Evolutionary conservation across 2,113 vertebrate genomes (phyloP), one percentile per base, ranked within the genome.

Genomic region (Calonectris borealis): DNA sequence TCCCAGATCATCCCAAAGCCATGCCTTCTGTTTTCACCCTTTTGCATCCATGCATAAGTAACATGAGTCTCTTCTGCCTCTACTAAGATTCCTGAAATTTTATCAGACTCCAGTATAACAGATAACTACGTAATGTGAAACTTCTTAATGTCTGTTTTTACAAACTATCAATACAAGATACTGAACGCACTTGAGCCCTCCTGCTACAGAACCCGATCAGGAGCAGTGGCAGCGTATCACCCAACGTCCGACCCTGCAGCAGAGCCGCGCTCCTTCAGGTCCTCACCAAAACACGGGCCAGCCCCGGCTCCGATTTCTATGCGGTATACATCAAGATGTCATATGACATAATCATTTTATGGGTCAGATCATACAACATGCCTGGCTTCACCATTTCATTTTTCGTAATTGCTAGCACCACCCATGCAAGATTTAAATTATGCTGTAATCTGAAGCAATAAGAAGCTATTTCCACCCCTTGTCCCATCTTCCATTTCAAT

Each of bases 401-500:
- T 69, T 62, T 64, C 64, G 66, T 89, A 60, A 11, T 69, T 84
- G 55, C 77, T 46, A 70, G 73, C 21, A 10, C 57, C 81, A 89
- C 27, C 31, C 40, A 18, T 31, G 65, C 72, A 90, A 93, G 75
- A 72, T 86, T 49, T 86, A 87, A 96, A 94, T 94, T 69, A 88
- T 26, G 38, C 7, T 91, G 51, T 36, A 83, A 94, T 78, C 40
- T 78, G 60, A 92, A 86, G 26, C 10, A 21, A 61, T 72, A 77
- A 76, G 49, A 79, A 72, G 10, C 31, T 18, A 66, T 62, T 94
- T 8, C 34, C 71, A 89, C 8, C 52, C 48, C n/a, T 57, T 32
- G 5, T 17, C 18, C 29, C 38, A 22, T 25, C 49, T 85, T 86
- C 77, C 26, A 82, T 71, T 49, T 83, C 58, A 65, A 62, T 88